Conservation (phyloP, 2,888 invertebrate species). For the Leucania comma region DNA sequence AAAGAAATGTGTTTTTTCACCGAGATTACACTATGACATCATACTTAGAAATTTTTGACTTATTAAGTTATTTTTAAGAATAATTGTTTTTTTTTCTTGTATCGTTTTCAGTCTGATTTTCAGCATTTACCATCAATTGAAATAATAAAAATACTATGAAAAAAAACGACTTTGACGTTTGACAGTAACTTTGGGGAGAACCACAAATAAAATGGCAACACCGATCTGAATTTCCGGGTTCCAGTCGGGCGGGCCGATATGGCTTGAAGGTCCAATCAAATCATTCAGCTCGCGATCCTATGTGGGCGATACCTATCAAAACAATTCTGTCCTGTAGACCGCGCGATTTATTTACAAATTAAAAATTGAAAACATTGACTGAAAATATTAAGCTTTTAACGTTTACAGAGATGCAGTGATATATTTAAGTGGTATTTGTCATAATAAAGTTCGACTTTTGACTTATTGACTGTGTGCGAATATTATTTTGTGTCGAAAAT, state of each 20-base stretch:
- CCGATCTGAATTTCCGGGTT: slow-evolving; percentile 69
- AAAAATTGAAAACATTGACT: slow-evolving; percentile 75
- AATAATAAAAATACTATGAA: not conserved
- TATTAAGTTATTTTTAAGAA: not conserved
- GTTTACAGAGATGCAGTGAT: slow-evolving; percentile 68
- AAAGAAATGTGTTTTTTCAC: not conserved
- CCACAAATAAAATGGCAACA: slow-evolving; percentile 66
- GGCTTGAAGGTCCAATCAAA: slow-evolving; percentile 77
- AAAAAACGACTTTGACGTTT: slow-evolving; percentile 14
- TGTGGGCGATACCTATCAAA: slow-evolving; percentile 81
- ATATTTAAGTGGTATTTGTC: slow-evolving; percentile 66
- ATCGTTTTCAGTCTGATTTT: not conserved
- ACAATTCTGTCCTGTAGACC: slow-evolving; percentile 72
- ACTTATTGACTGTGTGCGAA: slow-evolving; percentile 73
- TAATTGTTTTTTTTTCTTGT: no score
- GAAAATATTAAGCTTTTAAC: slow-evolving; percentile 68
- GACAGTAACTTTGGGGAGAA: slow-evolving; percentile 36
- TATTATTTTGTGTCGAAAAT: slow-evolving; percentile 77
- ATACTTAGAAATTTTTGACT: no score
- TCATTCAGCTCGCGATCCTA: slow-evolving; percentile 77
- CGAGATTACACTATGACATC: no score
- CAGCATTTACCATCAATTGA: not conserved
- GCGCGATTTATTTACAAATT: slow-evolving; percentile 77
- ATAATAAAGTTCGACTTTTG: slow-evolving; percentile 62
- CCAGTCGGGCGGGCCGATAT: slow-evolving; percentile 73